Evolutionary conservation across 2,113 vertebrate species (phyloP), one percentile per base, ranked within the genome.

Genomic region (Ariopsis seemanni): DNA sequence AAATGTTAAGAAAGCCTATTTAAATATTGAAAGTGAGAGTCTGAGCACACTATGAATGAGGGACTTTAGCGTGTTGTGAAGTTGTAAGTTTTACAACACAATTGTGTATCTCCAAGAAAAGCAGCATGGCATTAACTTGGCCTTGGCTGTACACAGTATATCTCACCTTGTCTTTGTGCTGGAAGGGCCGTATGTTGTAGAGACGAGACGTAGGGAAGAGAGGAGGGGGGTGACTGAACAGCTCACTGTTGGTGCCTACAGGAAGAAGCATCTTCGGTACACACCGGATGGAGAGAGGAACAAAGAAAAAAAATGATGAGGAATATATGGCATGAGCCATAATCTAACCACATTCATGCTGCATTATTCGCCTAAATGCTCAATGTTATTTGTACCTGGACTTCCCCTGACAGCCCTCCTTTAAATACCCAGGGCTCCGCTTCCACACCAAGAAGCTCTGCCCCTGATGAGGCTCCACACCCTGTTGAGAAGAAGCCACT

Each of bases 151-250:
- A 7, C 57, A 34, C 18, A 11, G 57, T 14, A 67, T 69, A n/a
- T 86, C 90, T 77, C 90, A 96, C 96, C 96, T 97, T 95, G 95
- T 97, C 96, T 91, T 93, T 94, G 81, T 88, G 93, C 88, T 94
- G 95, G 90, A 96, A 96, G 0, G 96, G 96, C 62, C 95, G 95
- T 90, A 97, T 93, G 89, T 95, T 92, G 89, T 96, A 97, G 42
- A 94, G 93, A 83, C 95, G 95, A 67, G 95, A 94, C 75, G 95
- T 95, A 0, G 96, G 96, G 91, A 96, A 96, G 86, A 96, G 95
- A 0, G 96, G 96, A 25, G 96, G 96, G n/a, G 96, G 96, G 65
- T 97, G 96, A 85, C 93, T 95, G 91, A 97, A 97, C 53, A 97
- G 95, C 65, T 97, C 96, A 89, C 82, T 94, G 93, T 91, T 96